These are phyloP conservation scores for Lordiphosa collinella DNA, from an alignment of 1,140 invertebrate genomes.

Conservation along the genomic window DNA sequence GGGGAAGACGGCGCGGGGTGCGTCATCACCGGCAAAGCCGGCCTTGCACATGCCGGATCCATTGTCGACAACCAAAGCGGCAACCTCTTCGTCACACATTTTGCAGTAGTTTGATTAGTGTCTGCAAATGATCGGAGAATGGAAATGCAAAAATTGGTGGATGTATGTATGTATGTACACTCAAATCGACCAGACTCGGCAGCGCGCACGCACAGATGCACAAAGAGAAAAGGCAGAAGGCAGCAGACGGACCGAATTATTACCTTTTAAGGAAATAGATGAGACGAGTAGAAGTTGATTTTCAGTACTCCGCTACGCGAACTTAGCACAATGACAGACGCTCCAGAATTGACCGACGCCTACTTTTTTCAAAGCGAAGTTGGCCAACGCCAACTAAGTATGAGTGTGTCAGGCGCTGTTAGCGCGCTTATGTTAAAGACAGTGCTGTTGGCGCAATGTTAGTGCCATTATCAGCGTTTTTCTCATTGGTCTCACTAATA, in stretches of 20 bases:
- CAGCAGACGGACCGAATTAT: constrained; percentile 12
- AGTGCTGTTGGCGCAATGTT: no score
- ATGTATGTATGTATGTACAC: constrained; percentile 32
- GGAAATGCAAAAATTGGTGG: background rate
- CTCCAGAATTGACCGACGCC: constrained; percentile 60
- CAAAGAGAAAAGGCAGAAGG: constrained; percentile 27
- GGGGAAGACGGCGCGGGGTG: no score
- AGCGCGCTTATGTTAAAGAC: no score
- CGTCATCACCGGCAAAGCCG: no score
- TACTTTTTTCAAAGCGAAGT: constrained; percentile 45
- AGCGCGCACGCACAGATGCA: constrained; percentile 25
- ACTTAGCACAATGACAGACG: constrained; percentile 61
- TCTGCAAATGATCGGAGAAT: constrained; percentile 34
- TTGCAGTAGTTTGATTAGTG: constrained; percentile 35
- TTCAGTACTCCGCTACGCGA: constrained; percentile 38
- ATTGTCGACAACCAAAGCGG: no score
- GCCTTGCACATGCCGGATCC: no score
- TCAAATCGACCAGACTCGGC: constrained; percentile 17
- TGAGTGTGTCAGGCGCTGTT: no score
- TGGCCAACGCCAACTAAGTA: no score
- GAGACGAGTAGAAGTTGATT: constrained; percentile 16
- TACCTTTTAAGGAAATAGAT: constrained; percentile 68
- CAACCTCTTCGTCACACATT: constrained; percentile 88
- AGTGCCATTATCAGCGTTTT: no score
- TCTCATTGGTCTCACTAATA: no score